These are phyloP conservation scores for Colius striatus DNA, from an alignment of 2,113 vertebrate species.

Conservation along the genomic window DNA sequence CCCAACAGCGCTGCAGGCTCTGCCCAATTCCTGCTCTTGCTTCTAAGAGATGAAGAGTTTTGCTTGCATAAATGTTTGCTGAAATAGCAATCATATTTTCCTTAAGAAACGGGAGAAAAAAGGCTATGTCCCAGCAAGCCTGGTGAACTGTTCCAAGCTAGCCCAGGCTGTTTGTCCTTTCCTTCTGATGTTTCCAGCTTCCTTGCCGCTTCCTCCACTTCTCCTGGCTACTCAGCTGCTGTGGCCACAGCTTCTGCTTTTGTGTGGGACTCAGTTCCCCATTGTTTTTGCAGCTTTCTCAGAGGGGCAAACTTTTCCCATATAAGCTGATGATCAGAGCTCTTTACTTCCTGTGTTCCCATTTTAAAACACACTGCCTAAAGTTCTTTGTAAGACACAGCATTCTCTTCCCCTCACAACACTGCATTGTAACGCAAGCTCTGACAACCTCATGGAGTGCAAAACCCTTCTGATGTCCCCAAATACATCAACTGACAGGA, in stretches of 20 bases:
- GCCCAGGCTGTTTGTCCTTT: background rate
- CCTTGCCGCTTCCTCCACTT: background rate
- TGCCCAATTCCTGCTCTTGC: background rate
- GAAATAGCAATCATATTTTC: background rate
- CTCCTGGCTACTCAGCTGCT: background rate
- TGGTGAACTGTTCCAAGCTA: background rate
- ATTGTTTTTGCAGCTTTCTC: background rate
- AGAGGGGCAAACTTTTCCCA: constrained; percentile 30
- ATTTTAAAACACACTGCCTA: background rate
- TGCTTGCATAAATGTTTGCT: background rate
- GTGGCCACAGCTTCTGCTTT: constrained; percentile 7
- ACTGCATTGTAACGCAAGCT: background rate
- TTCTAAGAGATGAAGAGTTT: background rate
- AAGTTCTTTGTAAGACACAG: background rate
- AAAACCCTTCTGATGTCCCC: background rate
- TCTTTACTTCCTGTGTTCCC: constrained; percentile 45
- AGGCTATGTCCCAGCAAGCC: background rate
- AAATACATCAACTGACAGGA: background rate
- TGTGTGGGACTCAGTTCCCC: background rate
- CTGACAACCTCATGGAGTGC: background rate
- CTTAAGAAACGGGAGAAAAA: background rate
- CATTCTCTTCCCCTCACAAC: background rate
- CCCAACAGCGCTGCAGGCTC: background rate
- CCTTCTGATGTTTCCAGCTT: background rate
- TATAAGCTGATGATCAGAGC: background rate